Evolutionary conservation across 1,140 invertebrate species (phyloP), one percentile per base, ranked within the genome.

Genomic region (Drosophila subobscura): DNA sequence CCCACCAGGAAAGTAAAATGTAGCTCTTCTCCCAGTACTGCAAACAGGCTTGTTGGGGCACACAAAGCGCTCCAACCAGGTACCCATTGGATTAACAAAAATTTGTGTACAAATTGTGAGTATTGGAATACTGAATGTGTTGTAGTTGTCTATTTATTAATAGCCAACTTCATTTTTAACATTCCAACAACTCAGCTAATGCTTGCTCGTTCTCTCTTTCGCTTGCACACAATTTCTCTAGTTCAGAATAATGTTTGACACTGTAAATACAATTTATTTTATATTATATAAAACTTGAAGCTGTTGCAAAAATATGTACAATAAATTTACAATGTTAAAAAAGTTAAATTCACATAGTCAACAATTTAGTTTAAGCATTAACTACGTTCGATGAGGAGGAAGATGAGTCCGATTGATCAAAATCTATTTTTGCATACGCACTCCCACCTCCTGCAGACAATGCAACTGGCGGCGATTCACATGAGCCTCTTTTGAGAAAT

Each of bases 401-500:
- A 29, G 88, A 90, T 51, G 83, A 90, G 65, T 93, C 93, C 64
- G 93, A 93, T 91, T 94, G 94, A 7, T 93, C 93, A 86, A 95
- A 96, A 91, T 95, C 95, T 59, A 95, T 95, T 91, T 95, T 93
- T n/a, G 94, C 94, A 89, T 96, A 96, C 93, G 75, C 95, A 94
- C 45, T 92, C 88, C 54, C 93, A 91, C 72, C 92, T 91, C 64
- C 83, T 73, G 20, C 92, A 84, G 33, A 91, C 90, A 63, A n/a
- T 92, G 91, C 58, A 91, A 92, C 40, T 41, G 78, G 66, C 42
- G 79, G 75, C 58, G 83, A 88, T 70, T 88, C 83, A 53, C 75
- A 77, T 5, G 79, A 68, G 12, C 63, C 66, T 53, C 63, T 63
- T 7, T 83, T 88, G 20, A 90, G 8, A 90, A 90, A 42, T 89